phyloP scores from a whole-genome alignment of 2,888 invertebrate genomes.

The Sericinus montela region DNA sequence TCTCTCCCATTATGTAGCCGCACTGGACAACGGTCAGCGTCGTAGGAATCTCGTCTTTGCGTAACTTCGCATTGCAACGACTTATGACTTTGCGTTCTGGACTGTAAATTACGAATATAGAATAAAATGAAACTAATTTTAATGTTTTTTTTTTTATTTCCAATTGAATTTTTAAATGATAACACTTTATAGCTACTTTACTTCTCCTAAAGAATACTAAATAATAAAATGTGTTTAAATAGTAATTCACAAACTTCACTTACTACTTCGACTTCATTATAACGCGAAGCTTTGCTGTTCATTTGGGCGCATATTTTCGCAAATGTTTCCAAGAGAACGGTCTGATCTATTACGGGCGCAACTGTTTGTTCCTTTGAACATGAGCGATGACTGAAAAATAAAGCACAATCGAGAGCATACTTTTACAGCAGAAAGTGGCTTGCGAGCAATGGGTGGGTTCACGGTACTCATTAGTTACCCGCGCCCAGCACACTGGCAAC shows the following conservation, averaged over 20 bases:
- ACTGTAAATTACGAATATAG: slow-evolving; percentile 33
- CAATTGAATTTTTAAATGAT: too few relatives aligned
- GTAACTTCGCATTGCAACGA: slow-evolving; percentile 62
- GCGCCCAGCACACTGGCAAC: too few relatives aligned
- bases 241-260: too few relatives aligned
- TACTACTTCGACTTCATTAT: slow-evolving; percentile 36
- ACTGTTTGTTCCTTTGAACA: slow-evolving; percentile 32
- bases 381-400: slow-evolving; percentile 26
- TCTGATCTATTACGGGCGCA: slow-evolving; percentile 40
- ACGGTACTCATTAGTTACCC: too few relatives aligned
- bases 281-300: slow-evolving; percentile 37
- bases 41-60: slow-evolving; percentile 34
- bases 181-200: too few relatives aligned
- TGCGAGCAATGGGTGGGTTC: too few relatives aligned
- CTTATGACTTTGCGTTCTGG: slow-evolving; percentile 60
- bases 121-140: neutral
- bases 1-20: slow-evolving; percentile 39
- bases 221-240: too few relatives aligned
- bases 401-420: neutral
- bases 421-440: too few relatives aligned
- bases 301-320: slow-evolving; percentile 60
- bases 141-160: too few relatives aligned
- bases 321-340: slow-evolving; percentile 55
- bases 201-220: too few relatives aligned
- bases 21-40: slow-evolving; percentile 40